Evolutionary conservation across 2,888 invertebrate genomes (phyloP).

Genomic region (Andrena dorsata): DNA sequence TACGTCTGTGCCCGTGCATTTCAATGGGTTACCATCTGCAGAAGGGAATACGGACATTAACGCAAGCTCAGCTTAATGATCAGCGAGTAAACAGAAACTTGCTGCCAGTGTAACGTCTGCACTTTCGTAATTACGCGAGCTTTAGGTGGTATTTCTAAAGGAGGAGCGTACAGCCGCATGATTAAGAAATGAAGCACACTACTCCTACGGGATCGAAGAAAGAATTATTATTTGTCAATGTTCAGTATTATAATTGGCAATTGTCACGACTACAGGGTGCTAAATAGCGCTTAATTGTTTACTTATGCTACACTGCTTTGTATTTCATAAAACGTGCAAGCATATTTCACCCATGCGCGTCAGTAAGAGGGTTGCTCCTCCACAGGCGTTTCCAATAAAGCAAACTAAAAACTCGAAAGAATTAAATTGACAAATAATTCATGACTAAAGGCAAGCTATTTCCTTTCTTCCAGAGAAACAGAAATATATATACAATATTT

Average conservation of each 20-base stretch:
- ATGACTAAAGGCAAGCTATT: too few relatives aligned
- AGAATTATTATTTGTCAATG: not conserved
- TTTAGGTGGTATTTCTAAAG: not conserved
- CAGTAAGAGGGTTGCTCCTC: too few relatives aligned
- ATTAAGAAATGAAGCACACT: not conserved
- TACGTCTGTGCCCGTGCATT: not conserved
- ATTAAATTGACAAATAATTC: too few relatives aligned
- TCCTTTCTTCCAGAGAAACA: too few relatives aligned
- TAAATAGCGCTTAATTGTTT: too few relatives aligned
- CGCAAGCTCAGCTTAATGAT: slow-evolving; percentile 69
- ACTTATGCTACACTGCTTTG: too few relatives aligned
- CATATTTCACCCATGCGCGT: too few relatives aligned
- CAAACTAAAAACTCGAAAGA: too few relatives aligned
- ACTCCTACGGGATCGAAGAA: not conserved
- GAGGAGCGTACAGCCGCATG: not conserved
- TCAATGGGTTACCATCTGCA: not conserved
- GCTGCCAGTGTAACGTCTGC: slow-evolving; percentile 52
- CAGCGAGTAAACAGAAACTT: slow-evolving; percentile 59
- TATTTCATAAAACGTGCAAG: too few relatives aligned
- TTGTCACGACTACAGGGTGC: too few relatives aligned
- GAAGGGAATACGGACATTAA: slow-evolving; percentile 35
- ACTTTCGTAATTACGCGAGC: slow-evolving; percentile 42
- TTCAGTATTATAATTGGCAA: not conserved
- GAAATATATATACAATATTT: too few relatives aligned
- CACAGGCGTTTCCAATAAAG: too few relatives aligned